Base-by-base conservation (phyloP, 2,888 invertebrate species). In the Mythimna impura region DNA sequence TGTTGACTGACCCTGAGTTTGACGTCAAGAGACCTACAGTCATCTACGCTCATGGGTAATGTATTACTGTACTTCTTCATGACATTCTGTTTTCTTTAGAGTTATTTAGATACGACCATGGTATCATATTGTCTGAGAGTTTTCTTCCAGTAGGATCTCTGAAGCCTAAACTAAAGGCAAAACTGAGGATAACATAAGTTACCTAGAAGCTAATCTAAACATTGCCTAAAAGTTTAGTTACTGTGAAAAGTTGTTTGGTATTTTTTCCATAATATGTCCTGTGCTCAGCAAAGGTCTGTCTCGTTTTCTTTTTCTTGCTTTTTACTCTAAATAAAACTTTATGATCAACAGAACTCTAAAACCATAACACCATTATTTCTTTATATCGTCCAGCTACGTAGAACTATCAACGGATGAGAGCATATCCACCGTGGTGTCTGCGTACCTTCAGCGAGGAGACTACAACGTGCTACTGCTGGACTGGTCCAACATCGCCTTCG, bases 381-480 rank as follows among this genome's bases (percentile, higher is more conserved):
- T 5, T 17, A 9, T 0, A n/a, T 22, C 12, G 62, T 82, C 3
- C 83, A 93, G 96, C 0, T 96, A 90, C 76, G 89, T 91, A 4
- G 96, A 96, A 81, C 84, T 91, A 30, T 73, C 84, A 0, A 89
- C 89, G 0, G 94, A 93, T 40, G 76, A 75, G 0, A 96, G 95
- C 71, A 91, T 94, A 1, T 47, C 36, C 22, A 85, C 88, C 0
- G 81, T 97, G 9, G 87, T 94, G 10, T 57, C 80, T 66, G 95
- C 94, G 0, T 96, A 96, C 82, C 66, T 93, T 1, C 74, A 81
- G 0, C 82, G 85, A 1, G 93, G 93, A 0, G 90, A 92, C 6
- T 92, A 93, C 88, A 96, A 96, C 80, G 78, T 94, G 0, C 80
- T 96, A 25, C 87, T 91, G 2, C 80, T 95, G 72, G 96, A 96